These are phyloP conservation scores for Melipona bicolor DNA, from an alignment of 2,888 invertebrate genomes.

Conservation along the genomic window DNA sequence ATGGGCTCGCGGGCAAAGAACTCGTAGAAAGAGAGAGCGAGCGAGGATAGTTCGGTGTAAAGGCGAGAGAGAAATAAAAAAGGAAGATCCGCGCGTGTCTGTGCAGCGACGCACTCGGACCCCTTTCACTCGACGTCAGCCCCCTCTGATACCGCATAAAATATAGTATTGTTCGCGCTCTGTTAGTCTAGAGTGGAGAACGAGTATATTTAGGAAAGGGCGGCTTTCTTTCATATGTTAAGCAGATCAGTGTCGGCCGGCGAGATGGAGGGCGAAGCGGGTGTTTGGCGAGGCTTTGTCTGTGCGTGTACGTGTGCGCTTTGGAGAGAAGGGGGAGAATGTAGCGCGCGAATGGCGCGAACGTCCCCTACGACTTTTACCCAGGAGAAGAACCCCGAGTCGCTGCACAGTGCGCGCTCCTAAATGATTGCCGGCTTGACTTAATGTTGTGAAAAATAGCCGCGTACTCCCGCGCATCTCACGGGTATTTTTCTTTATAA, in stretches of 20 bases:
- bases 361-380: conserved; percentile 42
- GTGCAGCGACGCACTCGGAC: conserved; percentile 56
- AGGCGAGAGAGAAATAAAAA: conserved; percentile 20
- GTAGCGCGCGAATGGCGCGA: conserved; percentile 18
- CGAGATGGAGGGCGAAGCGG: conserved; percentile 53
- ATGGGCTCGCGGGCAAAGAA: conserved; percentile 23
- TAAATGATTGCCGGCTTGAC: conserved; percentile 62
- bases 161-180: conserved; percentile 82
- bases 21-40: background rate
- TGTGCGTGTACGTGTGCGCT: background rate
- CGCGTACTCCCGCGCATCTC: conserved; percentile 21
- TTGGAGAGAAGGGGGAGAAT: background rate
- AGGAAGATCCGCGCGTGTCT: conserved; percentile 23
- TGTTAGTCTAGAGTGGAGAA: conserved; percentile 78
- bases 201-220: conserved; percentile 81
- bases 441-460: conserved; percentile 64
- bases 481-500: conserved; percentile 57
- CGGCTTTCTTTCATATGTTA: conserved; percentile 82
- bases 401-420: conserved; percentile 34
- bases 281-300: background rate
- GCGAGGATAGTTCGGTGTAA: conserved; percentile 31
- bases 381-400: conserved; percentile 33
- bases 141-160: conserved; percentile 80
- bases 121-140: conserved; percentile 73
- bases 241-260: conserved; percentile 79